Evolutionary conservation across 2,888 invertebrate genomes (phyloP).

Genomic region (Cataglyphis altisquamis): DNA sequence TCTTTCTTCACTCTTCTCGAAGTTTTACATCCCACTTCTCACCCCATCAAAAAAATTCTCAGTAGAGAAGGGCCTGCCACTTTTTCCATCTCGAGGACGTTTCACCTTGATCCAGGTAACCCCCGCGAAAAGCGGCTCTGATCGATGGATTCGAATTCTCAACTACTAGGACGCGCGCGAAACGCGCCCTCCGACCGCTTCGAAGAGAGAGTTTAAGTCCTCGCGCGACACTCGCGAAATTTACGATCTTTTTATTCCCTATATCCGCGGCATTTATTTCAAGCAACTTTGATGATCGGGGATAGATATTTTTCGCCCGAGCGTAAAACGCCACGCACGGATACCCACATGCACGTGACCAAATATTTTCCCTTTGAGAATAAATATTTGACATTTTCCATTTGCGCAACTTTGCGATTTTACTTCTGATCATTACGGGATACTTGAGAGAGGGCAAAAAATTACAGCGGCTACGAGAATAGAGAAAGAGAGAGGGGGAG

Average conservation of each 20-base stretch:
- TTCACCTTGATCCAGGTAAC: conserved; percentile 75
- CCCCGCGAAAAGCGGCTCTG: conserved; percentile 71
- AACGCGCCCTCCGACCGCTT: conserved; percentile 55
- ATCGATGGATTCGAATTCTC: conserved; percentile 80
- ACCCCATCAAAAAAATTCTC: conserved; percentile 58
- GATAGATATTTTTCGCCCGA: conserved; percentile 35
- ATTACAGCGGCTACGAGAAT: not conserved
- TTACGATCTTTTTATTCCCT: conserved; percentile 67
- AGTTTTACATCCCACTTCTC: conserved; percentile 43
- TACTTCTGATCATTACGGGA: conserved; percentile 4
- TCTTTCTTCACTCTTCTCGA: not conserved
- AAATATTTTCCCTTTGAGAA: conserved; percentile 22
- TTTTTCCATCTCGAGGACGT: conserved; percentile 69
- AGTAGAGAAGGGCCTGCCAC: conserved; percentile 58
- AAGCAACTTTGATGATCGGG: conserved; percentile 34
- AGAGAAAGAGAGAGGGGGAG: conserved; percentile 1
- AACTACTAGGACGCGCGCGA: conserved; percentile 47
- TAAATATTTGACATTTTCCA: not conserved
- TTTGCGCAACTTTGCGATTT: conserved; percentile 17
- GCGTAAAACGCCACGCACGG: not conserved
- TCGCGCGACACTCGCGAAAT: conserved; percentile 65
- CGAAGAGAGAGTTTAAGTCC: conserved; percentile 71
- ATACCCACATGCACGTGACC: not conserved
- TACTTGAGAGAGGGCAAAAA: conserved; percentile 6
- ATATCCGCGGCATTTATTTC: conserved; percentile 49